phyloP scores from a whole-genome alignment of 2,113 vertebrate species.

The Collichthys lucidus region DNA sequence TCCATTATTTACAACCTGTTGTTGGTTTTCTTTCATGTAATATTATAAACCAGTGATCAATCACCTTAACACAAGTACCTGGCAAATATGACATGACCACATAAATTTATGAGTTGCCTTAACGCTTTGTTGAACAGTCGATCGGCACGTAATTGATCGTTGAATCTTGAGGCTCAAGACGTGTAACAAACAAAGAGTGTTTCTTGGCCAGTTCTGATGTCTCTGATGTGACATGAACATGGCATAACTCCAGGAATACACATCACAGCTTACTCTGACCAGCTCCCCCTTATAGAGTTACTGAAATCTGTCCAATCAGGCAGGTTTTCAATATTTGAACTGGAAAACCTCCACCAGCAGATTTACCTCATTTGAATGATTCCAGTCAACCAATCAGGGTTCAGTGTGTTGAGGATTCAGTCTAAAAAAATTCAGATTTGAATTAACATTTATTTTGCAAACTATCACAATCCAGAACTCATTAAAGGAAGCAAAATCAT shows the following conservation, averaged over 20 bases:
- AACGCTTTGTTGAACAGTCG: not conserved
- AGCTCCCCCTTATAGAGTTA: not conserved
- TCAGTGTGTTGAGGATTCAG: not conserved
- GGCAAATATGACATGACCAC: conserved; percentile 14
- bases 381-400: not conserved
- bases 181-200: too few species aligned
- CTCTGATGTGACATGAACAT: not conserved
- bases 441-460: not conserved
- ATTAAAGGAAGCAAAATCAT: not conserved
- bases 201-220: too few species aligned
- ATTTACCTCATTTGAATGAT: not conserved
- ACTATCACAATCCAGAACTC: not conserved
- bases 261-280: not conserved
- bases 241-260: not conserved
- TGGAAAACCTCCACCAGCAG: not conserved
- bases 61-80: not conserved
- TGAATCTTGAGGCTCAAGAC: not conserved
- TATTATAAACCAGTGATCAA: not conserved
- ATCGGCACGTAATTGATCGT: not conserved
- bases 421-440: not conserved
- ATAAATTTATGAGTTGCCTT: conserved; percentile 13
- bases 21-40: not conserved
- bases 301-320: not conserved
- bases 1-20: conserved; percentile 21
- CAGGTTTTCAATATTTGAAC: not conserved